These are phyloP conservation scores for Eulemur mongoz DNA, from an alignment of 2,797 vertebrate genomes.

Conservation along the genomic window DNA sequence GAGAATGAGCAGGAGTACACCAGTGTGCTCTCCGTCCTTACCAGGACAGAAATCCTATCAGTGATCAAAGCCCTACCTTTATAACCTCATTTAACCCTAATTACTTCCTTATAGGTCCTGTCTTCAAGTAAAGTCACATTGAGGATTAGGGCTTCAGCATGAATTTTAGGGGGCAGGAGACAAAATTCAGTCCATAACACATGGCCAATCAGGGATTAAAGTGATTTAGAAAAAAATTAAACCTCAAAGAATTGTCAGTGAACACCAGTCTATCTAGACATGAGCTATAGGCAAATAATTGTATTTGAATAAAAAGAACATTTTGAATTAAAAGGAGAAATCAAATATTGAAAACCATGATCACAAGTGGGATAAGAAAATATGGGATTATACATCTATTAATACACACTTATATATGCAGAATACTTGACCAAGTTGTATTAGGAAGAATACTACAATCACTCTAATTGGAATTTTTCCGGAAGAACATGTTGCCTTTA, in stretches of 20 bases:
- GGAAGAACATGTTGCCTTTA: neutral
- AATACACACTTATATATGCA: neutral
- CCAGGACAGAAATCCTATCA: neutral
- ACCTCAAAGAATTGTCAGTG: neutral
- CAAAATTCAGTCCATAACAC: neutral
- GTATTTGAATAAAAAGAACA: neutral
- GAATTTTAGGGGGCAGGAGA: neutral
- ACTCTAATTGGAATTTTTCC: neutral
- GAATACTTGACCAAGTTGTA: neutral
- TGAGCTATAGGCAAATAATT: neutral
- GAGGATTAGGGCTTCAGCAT: neutral
- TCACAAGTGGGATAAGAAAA: neutral
- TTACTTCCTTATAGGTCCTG: neutral
- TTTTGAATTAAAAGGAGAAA: neutral
- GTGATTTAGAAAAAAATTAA: neutral
- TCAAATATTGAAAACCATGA: neutral
- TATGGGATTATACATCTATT: neutral
- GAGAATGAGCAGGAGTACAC: neutral
- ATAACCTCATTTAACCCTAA: neutral
- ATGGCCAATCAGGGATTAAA: neutral
- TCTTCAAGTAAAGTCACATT: neutral
- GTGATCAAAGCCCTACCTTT: neutral
- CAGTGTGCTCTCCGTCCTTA: neutral
- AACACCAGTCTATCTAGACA: neutral
- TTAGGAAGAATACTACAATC: neutral